Base-by-base conservation (phyloP, 1,140 invertebrate species). In the Drosophila nigrodunni region DNA sequence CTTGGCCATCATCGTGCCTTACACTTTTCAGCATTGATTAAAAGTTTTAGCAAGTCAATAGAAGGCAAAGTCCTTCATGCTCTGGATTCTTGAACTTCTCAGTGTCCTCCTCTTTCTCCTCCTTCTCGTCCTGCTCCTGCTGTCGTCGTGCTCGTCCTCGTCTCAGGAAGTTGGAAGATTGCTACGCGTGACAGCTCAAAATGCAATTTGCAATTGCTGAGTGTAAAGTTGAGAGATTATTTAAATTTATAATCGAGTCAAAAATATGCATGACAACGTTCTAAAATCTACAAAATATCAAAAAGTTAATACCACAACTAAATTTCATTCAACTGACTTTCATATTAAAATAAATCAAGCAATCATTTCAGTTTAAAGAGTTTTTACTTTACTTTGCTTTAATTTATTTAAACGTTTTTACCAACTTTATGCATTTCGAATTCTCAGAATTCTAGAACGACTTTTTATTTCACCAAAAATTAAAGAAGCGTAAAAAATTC, bases 131-230 rank as follows among this genome's bases (percentile, higher is more conserved):
- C 18, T 35, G 11, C 21, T 5, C 46, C 18, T 21, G 1, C 18
- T 21, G 11, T 7, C n/a, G 7, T 8, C 37, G 15, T 34, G 18
- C 43, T 10, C 8, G 43, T 15, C 8, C 43, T 49, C 34, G 34
- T 9, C 9, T 9, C 69, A 64, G 34, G 50, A 71, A 71, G 68
- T 35, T 64, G 60, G 34, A n/a, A 30, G 60, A 57, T 65, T 46
- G 55, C 57, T 55, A 74, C 49, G 71, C 71, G 71, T 74, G 71
- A 83, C 82, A 82, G 64, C 61, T 73, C 74, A 82, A 85, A 87
- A 78, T 85, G 82, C 82, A 85, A 85, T 85, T 85, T 85, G 82
- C 82, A 87, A 58, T 30, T 87, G 70, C 77, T 65, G 46, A 67
- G 69, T 74, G 78, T 78, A 69, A 69, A 74, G 57, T 69, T 74